Base-by-base conservation (phyloP, 2,888 invertebrate genomes). In the Malachius bipustulatus region DNA sequence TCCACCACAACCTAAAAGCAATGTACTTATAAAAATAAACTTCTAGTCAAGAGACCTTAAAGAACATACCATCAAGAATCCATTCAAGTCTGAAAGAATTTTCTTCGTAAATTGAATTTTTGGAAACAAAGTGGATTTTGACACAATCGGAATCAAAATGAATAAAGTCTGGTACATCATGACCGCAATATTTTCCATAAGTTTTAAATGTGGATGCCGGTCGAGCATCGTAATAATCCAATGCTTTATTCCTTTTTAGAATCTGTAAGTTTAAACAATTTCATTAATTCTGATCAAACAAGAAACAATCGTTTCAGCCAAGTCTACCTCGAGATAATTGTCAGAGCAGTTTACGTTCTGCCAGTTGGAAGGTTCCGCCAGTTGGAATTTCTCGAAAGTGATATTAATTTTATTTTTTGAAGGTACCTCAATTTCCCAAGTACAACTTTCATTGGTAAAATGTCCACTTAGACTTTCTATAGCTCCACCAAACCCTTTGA, bases 401-500 rank as follows among this genome's bases (percentile, higher is more conserved):
- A 87, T 55, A 44, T 81, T 82, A 26, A 94, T 70, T 50, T 65
- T 77, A 60, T 88, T 91, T 2, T 89, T 88, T 35, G 56, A 58
- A 0, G 85, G 75, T 1, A 81, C 85, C 16, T 71, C 70, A 19
- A 87, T 75, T 8, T 60, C 72, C 87, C 87, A 93, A 3, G 70
- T 64, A 56, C 93, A 93, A 54, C 84, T 73, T 14, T 70, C 54
- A 31, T 65, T 60, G 27, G 66, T 57, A 1, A 76, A 73, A 57
- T 82, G 78, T 9, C 63, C 54, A 54, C 84, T 84, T 0, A 85
- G 82, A 50, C 87, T 88, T 60, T 91, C 91, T 38, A 93, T 82
- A 4, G 80, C 72, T 9, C 89, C 89, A 44, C 70, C 64, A 50
- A 69, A 72, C 3, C 81, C 82, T 12, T 57, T 71, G 16, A 82